phyloP scores from a whole-genome alignment of 2,113 vertebrate genomes.

The Gopherus flavomarginatus region DNA sequence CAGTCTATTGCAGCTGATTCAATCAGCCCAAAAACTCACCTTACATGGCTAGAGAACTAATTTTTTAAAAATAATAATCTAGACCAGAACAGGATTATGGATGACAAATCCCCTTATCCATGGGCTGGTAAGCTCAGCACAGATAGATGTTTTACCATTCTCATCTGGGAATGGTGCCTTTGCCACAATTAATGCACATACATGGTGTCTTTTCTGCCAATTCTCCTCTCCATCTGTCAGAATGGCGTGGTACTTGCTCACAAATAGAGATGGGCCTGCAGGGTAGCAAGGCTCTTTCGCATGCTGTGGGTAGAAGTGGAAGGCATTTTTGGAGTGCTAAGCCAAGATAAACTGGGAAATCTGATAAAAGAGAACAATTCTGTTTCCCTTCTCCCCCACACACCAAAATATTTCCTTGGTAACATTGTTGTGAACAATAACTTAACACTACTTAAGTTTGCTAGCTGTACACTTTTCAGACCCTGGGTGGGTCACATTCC shows the following conservation, averaged over 20 bases:
- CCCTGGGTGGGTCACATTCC: fast-evolving
- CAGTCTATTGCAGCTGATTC: neutral
- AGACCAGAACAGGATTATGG: neutral
- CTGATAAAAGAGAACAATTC: neutral
- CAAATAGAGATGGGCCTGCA: neutral
- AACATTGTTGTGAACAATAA: neutral
- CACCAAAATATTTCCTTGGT: neutral
- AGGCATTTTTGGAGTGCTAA: neutral
- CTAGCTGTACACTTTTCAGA: fast-evolving
- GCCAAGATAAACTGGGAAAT: neutral
- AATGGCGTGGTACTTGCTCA: neutral
- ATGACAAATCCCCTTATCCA: neutral
- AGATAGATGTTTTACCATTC: neutral
- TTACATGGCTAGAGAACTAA: neutral
- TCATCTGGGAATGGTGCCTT: conserved; percentile 56
- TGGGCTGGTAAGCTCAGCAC: conserved; percentile 27
- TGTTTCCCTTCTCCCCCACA: neutral
- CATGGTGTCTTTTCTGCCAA: conserved; percentile 29
- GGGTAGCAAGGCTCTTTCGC: conserved; percentile 16
- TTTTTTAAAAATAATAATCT: neutral
- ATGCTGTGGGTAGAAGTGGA: fast-evolving
- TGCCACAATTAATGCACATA: conserved; percentile 49
- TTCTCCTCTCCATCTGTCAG: conserved; percentile 46
- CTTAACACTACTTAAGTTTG: neutral
- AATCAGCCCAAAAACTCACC: neutral